Conservation (phyloP, 2,888 invertebrate species). For the Resseliella maxima region DNA sequence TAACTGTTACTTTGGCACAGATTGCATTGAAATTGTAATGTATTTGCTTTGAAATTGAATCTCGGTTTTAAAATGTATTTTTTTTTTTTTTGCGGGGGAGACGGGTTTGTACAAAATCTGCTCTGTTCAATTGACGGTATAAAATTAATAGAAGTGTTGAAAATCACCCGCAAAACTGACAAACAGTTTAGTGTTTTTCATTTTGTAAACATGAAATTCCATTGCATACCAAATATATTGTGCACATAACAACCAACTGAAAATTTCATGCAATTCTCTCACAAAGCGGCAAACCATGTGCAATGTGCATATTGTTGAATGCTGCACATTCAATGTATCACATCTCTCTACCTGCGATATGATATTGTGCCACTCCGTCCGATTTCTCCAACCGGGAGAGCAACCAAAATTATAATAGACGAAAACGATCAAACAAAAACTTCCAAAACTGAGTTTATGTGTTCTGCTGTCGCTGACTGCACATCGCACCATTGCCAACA, state of each 20-base stretch:
- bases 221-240: background rate
- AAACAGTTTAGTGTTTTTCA: constrained; percentile 46
- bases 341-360: background rate
- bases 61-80: background rate
- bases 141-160: constrained; percentile 16
- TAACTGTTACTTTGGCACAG: background rate
- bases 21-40: background rate
- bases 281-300: background rate
- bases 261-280: constrained; percentile 13
- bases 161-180: constrained; percentile 37
- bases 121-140: background rate
- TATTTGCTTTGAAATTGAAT: background rate
- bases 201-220: background rate
- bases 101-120: background rate
- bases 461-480: background rate
- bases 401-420: background rate
- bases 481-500: background rate
- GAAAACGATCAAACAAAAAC: constrained; percentile 28
- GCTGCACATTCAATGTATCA: background rate
- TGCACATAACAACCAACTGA: background rate
- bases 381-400: background rate
- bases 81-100: no score
- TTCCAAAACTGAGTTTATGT: constrained; percentile 17
- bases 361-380: background rate
- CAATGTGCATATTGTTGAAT: background rate